Evolutionary conservation across 2,797 vertebrate species (phyloP).

Genomic region (Cetoscarus ocellatus): DNA sequence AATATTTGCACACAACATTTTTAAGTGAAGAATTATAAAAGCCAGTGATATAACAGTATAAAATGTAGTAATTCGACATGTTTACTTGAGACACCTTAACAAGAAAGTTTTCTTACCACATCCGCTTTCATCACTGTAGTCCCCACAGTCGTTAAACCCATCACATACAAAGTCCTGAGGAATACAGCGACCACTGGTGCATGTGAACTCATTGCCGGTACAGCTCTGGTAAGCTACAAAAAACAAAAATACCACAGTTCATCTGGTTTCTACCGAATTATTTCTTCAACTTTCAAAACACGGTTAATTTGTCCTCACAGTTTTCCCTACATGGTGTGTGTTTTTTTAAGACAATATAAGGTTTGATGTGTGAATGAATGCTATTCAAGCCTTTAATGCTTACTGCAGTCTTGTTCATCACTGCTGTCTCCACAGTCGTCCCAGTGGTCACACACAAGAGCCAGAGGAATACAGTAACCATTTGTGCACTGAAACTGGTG

Average conservation of each 20-base stretch:
- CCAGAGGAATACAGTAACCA: slow-evolving; percentile 73
- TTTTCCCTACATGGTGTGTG: no score
- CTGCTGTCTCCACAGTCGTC: slow-evolving; percentile 84
- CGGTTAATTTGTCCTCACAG: no score
- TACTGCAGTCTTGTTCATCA: slow-evolving; percentile 83
- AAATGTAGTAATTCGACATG: no score
- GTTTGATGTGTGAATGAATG: background rate
- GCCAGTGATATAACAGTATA: no score
- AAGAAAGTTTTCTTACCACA: slow-evolving; percentile 74
- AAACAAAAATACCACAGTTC: background rate
- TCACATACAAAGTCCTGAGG: slow-evolving; percentile 83
- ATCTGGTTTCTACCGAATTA: background rate
- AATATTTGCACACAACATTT: background rate
- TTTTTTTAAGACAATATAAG: no score
- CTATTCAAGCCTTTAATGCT: slow-evolving; percentile 26
- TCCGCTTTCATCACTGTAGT: slow-evolving; percentile 83
- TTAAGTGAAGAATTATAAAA: background rate
- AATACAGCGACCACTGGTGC: slow-evolving; percentile 81
- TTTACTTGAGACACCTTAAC: background rate
- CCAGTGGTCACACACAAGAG: slow-evolving; percentile 82
- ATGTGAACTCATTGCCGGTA: slow-evolving; percentile 78
- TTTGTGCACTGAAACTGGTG: slow-evolving; percentile 81
- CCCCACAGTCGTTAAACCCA: slow-evolving; percentile 82
- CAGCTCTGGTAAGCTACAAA: slow-evolving; percentile 77
- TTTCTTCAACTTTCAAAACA: no score